Base-by-base conservation (phyloP, 1,140 invertebrate species). In the Tenebrio molitor region DNA sequence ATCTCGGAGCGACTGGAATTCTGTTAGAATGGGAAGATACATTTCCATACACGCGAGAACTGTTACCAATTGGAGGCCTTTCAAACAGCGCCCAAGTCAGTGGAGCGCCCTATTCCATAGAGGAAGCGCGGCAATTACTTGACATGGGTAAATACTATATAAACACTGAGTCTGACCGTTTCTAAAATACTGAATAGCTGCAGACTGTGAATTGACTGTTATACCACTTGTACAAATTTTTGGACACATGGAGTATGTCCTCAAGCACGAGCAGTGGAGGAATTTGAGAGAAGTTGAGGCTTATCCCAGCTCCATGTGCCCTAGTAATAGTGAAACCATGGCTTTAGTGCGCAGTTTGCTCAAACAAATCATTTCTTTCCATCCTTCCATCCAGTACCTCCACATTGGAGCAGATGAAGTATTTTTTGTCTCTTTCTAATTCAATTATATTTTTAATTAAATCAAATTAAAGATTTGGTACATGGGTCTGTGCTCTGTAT, bases 181-280 rank as follows among this genome's bases (percentile, higher is more conserved):
- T 29, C 19, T 14, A 21, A 58, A 12, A 1, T 58, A 2, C 6
- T 1, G 7, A 29, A 4, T 34, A 76, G 82, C 83, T 29, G 81
- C 79, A 42, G 79, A 83, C 50, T 82, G 80, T 74, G 81, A 80
- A 6, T 69, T 87, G 7, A 81, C 81, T 66, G 80, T 84, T 1
- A 93, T 98, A 78, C 97, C 97, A n/a, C 85, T 99, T 1, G 88
- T 98, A 4, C 97, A 98, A 85, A 97, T 96, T 8, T 97, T 98
- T 85, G 97, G 96, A 0, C 97, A 98, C 82, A 84, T 97, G 82
- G 95, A 97, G 87, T 96, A 93, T 85, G 90, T 92, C 0, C 83
- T 98, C 41, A 97, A 97, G 81, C 87, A 93, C 69, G 83, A 90
- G 25, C 88, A 93, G 76, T 97, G 92, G 83, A 81, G 87, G 63